Conservation (phyloP, 2,797 vertebrate genomes). For the Micromesistius poutassou region DNA sequence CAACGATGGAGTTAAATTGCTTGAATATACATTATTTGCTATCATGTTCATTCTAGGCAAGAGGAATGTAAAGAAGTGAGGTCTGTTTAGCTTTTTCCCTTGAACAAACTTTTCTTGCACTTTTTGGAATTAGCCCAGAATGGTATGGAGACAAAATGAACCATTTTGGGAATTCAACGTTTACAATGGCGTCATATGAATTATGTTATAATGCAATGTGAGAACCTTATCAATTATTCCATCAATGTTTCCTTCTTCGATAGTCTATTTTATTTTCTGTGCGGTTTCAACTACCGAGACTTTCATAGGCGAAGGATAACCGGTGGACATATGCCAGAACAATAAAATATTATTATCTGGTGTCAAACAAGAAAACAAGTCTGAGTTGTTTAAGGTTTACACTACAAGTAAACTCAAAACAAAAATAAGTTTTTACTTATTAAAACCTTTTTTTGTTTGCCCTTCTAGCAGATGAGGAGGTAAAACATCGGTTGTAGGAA, state of each 20-base stretch:
- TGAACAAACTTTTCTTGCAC: conserved; percentile 92
- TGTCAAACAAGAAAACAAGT: too few species aligned
- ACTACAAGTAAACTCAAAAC: neutral
- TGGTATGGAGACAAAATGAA: conserved; percentile 74
- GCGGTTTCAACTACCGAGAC: conserved; percentile 88
- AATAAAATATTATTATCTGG: too few species aligned
- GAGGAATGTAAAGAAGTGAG: neutral
- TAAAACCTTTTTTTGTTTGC: conserved; percentile 54
- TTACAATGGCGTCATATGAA: neutral
- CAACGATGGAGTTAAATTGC: conserved; percentile 52
- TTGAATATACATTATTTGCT: neutral
- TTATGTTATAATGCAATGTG: neutral
- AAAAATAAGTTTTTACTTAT: conserved; percentile 2
- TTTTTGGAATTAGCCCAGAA: conserved; percentile 94
- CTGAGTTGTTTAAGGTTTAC: too few species aligned
- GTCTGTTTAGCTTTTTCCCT: conserved; percentile 81
- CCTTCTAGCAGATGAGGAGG: conserved; percentile 29
- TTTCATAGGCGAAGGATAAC: conserved; percentile 87
- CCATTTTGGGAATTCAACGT: neutral
- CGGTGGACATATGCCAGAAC: conserved; percentile 55
- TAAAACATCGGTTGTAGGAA: conserved; percentile 1
- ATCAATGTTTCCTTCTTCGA: conserved; percentile 89
- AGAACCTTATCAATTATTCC: conserved; percentile 86
- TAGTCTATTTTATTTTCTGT: conserved; percentile 86
- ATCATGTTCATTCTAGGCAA: neutral